Evolutionary conservation across 1,140 invertebrate species (phyloP), one percentile per base, ranked within the genome.

Genomic region (Cydia amplana): DNA sequence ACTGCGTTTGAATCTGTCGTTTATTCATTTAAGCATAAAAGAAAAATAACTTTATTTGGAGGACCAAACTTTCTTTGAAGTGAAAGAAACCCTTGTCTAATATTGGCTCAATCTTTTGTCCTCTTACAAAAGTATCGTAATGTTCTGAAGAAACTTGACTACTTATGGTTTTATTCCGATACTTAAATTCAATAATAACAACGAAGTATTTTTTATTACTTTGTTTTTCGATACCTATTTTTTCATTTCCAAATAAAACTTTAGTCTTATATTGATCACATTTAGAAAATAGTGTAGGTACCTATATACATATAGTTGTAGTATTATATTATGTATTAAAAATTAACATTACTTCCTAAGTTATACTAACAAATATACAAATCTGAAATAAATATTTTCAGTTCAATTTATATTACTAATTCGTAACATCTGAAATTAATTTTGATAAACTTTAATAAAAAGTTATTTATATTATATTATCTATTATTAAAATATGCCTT

Each of bases 1-100:
- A 6, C 4, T 55, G 51, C 16, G 6, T 18, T 55, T 55, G n/a
- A 16, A 16, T 18, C n/a, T 18, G n/a, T 18, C 16, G 51, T 18
- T 18, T 55, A n/a, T 55, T 18, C n/a, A 20, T 55, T 55, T 55
- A 55, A 7, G n/a, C n/a, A 16, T 20, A 55, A 55, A 55, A 55
- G 4, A 51, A 55, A 20, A 55, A 55, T 20, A 20, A 55, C 0
- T 7, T 55, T 55, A 55, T 55, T 55, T 20, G 51, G 16, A 55
- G 51, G 51, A 9, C n/a, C 51, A 18, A 55, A 55, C 14, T 55
- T 55, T 55, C 51, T 55, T 55, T 55, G 51, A 55, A 55, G 51
- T 55, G 16, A n/a, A 16, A 55, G 51, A 55, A 55, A 18, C 51
- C 51, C 6, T 55, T 20, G 51, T 55, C 51, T 55, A 55, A 55